These are phyloP conservation scores for Ophonus ardosiacus DNA, from an alignment of 2,888 invertebrate species.

Conservation along the genomic window DNA sequence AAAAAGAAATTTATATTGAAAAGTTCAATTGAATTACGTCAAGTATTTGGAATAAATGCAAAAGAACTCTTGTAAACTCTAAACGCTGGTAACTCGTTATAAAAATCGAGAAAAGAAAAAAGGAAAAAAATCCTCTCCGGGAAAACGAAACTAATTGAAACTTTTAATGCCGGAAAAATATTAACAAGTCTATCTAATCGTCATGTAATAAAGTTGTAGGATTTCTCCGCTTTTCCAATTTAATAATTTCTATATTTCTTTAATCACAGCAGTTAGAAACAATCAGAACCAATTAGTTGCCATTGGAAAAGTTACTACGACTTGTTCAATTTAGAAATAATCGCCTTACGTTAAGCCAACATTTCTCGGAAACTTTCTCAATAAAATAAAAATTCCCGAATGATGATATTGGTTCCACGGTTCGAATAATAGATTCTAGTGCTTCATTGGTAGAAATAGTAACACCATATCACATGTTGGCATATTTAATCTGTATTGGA, in stretches of 20 bases:
- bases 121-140: not conserved
- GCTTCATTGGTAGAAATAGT: not conserved
- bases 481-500: not conserved
- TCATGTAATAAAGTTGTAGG: not conserved
- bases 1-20: no score
- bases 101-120: not conserved
- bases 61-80: not conserved
- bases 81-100: not conserved
- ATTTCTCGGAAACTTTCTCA: constrained; percentile 6
- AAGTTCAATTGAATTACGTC: not conserved
- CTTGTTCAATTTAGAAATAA: constrained; percentile 41
- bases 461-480: not conserved
- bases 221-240: not conserved
- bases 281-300: constrained; percentile 37
- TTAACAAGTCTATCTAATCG: not conserved
- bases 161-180: not conserved
- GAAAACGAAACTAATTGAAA: not conserved
- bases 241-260: constrained; percentile 16
- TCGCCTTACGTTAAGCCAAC: constrained; percentile 22
- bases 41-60: not conserved
- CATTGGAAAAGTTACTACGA: not conserved
- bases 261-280: constrained; percentile 30
- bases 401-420: not conserved
- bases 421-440: not conserved
- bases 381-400: constrained; percentile 32